Base-by-base conservation (phyloP, 2,888 invertebrate genomes). In the Fragum sueziense region DNA sequence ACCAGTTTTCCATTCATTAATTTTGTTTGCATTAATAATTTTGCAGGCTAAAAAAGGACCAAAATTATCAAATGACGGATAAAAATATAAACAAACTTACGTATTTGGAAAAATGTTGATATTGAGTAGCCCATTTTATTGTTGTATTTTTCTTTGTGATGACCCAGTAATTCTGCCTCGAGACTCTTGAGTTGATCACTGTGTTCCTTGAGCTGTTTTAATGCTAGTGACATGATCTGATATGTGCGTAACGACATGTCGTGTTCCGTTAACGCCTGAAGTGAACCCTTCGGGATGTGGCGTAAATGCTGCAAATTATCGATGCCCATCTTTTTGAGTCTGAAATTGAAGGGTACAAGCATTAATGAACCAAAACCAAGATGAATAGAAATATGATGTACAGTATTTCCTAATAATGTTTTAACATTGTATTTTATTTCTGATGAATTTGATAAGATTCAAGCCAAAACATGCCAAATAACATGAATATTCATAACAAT, bases 191-290 rank as follows among this genome's bases (percentile, higher is more conserved):
- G 61, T 9, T 77, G 52, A 11, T 57, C 57, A 1, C 77, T 67
- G 37, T 70, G 33, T 20, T 51, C 41, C 68, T 74, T 70, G 2
- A 84, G 76, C 27, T 73, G 70, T 9, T 71, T 37, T 25, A 78
- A 25, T 2, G 75, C 78, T 20, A 59, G 37, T 41, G 37, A 51
- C n/a, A 84, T 74, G 57, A 73, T 75, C 41, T 76, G 70, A 62
- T 82, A 84, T 51, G 82, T 82, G 1, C 57, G 22, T 9, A 84
- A 76, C n/a, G 71, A 70, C 17, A 34, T 37, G 70, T 82, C 82
- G 20, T 75, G 62, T 25, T 57, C 27, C 7, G 82, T 82, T 33
- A 84, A 33, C 6, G 61, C 31, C 41, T 77, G 57, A 1, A 82
- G 29, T n/a, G 57, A 51, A 17, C 77, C 51, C 9, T 80, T 78